Percentiles rank a stretch among this genome's conserved stretches.
phyloP scores from a whole-genome alignment of 1,140 invertebrate species.

The Leucophenga varia region DNA sequence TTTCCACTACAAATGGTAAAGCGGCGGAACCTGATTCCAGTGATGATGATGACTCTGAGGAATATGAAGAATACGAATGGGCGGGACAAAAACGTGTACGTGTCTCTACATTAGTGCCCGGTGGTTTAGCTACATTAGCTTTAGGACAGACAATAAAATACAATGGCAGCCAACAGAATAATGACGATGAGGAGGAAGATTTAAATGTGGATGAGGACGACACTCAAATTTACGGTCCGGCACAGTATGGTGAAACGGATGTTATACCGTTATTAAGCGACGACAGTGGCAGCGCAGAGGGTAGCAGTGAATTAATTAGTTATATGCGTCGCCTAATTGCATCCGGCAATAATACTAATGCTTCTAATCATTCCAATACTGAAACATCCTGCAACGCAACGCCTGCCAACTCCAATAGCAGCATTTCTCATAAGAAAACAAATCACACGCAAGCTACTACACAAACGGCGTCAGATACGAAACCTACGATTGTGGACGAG shows the following conservation, averaged over 20 bases:
- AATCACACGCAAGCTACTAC: too few species aligned
- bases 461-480: not conserved
- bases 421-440: too few species aligned
- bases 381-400: too few species aligned
- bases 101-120: conserved; percentile 69
- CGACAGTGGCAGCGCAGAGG: conserved; percentile 38
- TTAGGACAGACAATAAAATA: conserved; percentile 60
- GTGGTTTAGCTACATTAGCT: conserved; percentile 66
- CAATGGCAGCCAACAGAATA: conserved; percentile 38
- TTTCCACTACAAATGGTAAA: conserved; percentile 8
- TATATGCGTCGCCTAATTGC: conserved; percentile 46
- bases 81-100: conserved; percentile 74
- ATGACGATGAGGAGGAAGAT: conserved; percentile 72
- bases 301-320: conserved; percentile 61
- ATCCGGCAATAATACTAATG: conserved; percentile 26
- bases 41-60: conserved; percentile 70
- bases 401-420: too few species aligned
- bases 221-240: conserved; percentile 73
- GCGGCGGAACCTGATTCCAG: conserved; percentile 33
- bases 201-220: conserved; percentile 78
- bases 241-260: conserved; percentile 80
- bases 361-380: conserved; percentile 26
- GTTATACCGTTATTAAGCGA: conserved; percentile 65
- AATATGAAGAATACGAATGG: conserved; percentile 83
- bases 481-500: too few species aligned